Evolutionary conservation across 2,797 vertebrate species (phyloP), one percentile per base, ranked within the genome.

Genomic region (Buceros bicornis): DNA sequence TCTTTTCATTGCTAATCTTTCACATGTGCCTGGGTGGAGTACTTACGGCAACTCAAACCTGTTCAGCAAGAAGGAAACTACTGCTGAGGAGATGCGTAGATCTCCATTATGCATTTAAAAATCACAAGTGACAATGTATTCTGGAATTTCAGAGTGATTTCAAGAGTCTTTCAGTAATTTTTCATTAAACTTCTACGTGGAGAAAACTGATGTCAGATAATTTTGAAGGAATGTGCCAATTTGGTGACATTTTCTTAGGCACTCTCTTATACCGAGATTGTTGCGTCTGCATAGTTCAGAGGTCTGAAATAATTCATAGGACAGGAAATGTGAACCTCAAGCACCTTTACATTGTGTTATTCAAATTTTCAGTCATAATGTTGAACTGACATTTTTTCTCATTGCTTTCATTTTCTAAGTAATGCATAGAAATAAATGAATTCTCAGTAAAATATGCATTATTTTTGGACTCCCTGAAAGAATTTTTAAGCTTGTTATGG

Each of bases 1-100:
- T 45, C 35, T 87, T 94, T 97, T 92, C 65, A 91, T 76, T 83
- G 76, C 50, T 94, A 94, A 93, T 82, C 87, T 95, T 80, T 81
- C 61, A 40, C 17, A 19, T 31, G 54, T 61, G 57, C 81, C 83
- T 89, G 91, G 95, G 96, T 85, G 95, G 90, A 96, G 92, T 79
- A 65, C 65, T 81, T 50, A 61, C 10, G 42, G 79, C 62, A 89
- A 50, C n/a, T 31, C 60, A 91, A 95, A 96, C 96, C 87, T 87
- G 93, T 57, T 82, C 21, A 54, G 35, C 95, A 95, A 87, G 95
- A 90, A 81, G 86, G 14, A 82, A 73, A 24, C 31, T 66, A 51
- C 45, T 57, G 42, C 43, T 37, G 2, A 43, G 43, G 65, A 87
- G 80, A 45, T 13, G 13, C 13, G 66, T 61, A 66, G 69, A 40